Base-by-base conservation (phyloP, 2,113 vertebrate genomes). In the Macquaria ambigua region DNA sequence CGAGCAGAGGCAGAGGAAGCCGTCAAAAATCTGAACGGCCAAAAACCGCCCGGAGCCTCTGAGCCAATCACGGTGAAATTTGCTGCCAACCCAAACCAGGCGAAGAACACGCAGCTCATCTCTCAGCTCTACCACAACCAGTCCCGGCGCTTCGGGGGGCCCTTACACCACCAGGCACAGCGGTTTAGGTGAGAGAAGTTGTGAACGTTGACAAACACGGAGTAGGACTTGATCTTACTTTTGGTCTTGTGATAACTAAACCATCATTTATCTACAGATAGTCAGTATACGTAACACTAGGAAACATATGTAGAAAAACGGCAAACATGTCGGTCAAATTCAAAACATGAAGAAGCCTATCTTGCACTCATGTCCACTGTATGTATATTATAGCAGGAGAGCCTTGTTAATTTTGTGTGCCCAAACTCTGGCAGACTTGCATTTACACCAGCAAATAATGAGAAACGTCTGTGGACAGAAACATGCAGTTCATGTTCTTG, bases 1-100 rank as follows among this genome's bases (percentile, higher is more conserved):
- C 95, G 97, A 77, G 96, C 98, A 1, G 98, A 99, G 94, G 98
- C 98, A 6, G 98, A 99, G 94, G 98, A 99, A 28, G 98, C 98
- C 37, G 97, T 99, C 89, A 98, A 98, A 90, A 97, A 96, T 94
- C 96, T 99, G 93, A 99, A 99, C 78, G 98, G 98, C 76, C 98
- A 99, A 93, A 99, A 98, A 91, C 98, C 98, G 62, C 97, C 98
- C 7, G 97, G 97, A 72, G 97, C 97, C 74, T 91, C 97, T 0
- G 98, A 99, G 90, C 97, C 98, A 52, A 98, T 99, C 92, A 98
- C 97, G 25, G 98, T 99, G 87, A 99, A 99, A 87, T 99, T 99
- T 70, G 98, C 98, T 3, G 98, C 98, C 92, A 99, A 98, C 84
- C 98, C 98, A 56, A 99, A 99, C 95, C 98, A 99, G 96, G 97